Percentiles rank a stretch among this genome's conserved stretches.
Evolutionary conservation across 2,888 invertebrate species (phyloP).

Genomic region (Endomychus coccineus): DNA sequence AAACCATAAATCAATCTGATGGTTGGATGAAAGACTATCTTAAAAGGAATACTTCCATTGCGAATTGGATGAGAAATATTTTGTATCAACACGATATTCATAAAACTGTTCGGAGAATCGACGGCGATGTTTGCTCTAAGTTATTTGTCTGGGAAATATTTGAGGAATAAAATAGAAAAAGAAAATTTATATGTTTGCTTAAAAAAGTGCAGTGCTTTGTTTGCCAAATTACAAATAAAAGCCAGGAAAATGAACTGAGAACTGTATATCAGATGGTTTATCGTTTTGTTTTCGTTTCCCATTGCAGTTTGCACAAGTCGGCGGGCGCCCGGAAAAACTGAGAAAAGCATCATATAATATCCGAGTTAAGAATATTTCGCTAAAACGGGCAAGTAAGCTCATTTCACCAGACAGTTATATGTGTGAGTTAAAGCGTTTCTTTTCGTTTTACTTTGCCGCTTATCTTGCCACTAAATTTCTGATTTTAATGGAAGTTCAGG

Average conservation of each 20-base stretch:
- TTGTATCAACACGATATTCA: too few relatives aligned
- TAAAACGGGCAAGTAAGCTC: conserved; percentile 40
- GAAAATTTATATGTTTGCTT: too few relatives aligned
- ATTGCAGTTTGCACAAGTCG: conserved; percentile 37
- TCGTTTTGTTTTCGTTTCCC: conserved; percentile 43
- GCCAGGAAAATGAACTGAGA: conserved; percentile 41
- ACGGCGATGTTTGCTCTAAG: too few relatives aligned
- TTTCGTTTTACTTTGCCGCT: conserved; percentile 45
- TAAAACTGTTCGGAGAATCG: too few relatives aligned
- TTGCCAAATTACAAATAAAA: conserved; percentile 12
- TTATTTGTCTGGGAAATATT: too few relatives aligned
- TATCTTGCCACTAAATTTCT: conserved; percentile 52
- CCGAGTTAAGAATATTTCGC: conserved; percentile 37
- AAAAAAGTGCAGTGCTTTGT: too few relatives aligned
- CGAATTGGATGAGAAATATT: too few relatives aligned
- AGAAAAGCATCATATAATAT: conserved; percentile 33
- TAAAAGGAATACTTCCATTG: too few relatives aligned
- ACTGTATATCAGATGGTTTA: conserved; percentile 41
- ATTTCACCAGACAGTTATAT: conserved; percentile 42
- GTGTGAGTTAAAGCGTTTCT: conserved; percentile 44
- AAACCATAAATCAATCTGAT: too few relatives aligned
- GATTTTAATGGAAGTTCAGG: conserved; percentile 52
- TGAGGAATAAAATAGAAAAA: too few relatives aligned
- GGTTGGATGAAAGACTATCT: too few relatives aligned
- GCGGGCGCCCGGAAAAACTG: conserved; percentile 36